Evolutionary conservation across 2,113 vertebrate species (phyloP).

Genomic region (Brachypodius melanocephalos): DNA sequence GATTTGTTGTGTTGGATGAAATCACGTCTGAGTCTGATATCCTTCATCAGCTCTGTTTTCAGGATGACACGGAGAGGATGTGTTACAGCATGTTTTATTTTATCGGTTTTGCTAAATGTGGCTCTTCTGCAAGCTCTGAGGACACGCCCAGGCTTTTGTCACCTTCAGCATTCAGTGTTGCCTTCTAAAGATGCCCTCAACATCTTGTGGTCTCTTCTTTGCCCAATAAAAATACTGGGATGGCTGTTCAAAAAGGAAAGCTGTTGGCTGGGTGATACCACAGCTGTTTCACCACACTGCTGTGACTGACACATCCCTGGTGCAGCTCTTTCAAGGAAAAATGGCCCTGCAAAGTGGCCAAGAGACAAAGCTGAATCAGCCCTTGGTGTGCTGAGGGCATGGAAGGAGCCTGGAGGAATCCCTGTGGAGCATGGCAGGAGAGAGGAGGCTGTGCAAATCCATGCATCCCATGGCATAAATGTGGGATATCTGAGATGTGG

Average conservation of each 20-base stretch:
- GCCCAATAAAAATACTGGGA: background rate
- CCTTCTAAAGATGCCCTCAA: background rate
- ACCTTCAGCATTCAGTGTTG: background rate
- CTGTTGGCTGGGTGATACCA: background rate
- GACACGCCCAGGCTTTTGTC: background rate
- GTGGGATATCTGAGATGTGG: rapidly evolving
- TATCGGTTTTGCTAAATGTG: background rate
- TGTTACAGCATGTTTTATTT: background rate
- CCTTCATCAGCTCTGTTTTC: background rate
- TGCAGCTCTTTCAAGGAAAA: background rate
- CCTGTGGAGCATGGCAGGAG: background rate
- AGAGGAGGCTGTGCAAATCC: background rate
- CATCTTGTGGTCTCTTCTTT: background rate
- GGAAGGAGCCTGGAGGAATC: background rate
- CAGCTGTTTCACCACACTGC: background rate
- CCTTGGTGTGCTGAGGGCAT: background rate
- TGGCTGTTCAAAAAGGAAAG: background rate
- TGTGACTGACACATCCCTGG: background rate
- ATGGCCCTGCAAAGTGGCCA: background rate
- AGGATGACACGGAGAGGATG: background rate
- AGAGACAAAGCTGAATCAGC: background rate
- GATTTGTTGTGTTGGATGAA: background rate
- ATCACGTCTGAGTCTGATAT: background rate
- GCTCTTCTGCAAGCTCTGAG: background rate
- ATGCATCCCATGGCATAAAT: rapidly evolving